Conservation (phyloP, 2,888 invertebrate species). For the Lingula anatina region DNA sequence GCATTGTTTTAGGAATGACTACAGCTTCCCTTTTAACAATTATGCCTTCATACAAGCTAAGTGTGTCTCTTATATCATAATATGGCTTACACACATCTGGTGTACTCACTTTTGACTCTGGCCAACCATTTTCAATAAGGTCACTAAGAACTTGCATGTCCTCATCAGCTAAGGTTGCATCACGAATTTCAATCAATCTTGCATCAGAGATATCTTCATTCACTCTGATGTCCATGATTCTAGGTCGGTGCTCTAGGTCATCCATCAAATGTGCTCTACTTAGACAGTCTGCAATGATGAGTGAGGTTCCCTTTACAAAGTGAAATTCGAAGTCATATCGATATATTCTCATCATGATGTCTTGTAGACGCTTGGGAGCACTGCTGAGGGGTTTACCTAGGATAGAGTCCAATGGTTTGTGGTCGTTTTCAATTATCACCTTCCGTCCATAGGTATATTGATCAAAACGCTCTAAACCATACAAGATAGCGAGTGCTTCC, state of each 20-base stretch:
- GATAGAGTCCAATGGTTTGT: constrained; percentile 8
- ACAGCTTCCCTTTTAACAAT: no score
- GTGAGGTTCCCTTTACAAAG: constrained; percentile 9
- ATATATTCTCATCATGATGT: constrained; percentile 13
- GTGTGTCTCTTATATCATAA: no score
- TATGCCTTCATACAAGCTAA: no score
- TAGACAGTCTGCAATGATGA: constrained; percentile 12
- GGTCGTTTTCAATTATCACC: constrained; percentile 10
- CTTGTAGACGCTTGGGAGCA: constrained; percentile 14
- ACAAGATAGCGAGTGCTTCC: constrained; percentile 12
- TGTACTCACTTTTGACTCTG: no score
- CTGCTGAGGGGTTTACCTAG: constrained; percentile 10
- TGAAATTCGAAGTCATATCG: constrained; percentile 15
- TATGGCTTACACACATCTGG: no score
- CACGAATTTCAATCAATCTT: neutral
- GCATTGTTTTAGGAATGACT: no score
- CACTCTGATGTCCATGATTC: no score
- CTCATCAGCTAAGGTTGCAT: neutral
- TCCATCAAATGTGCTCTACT: constrained; percentile 10
- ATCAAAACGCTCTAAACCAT: constrained; percentile 16
- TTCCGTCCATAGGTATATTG: constrained; percentile 17
- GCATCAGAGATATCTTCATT: no score
- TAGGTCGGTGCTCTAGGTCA: no score
- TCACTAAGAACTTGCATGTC: neutral
- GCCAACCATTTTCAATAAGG: no score